Conservation (phyloP, 1,140 invertebrate species). For the Cyphomyrmex costatus region DNA sequence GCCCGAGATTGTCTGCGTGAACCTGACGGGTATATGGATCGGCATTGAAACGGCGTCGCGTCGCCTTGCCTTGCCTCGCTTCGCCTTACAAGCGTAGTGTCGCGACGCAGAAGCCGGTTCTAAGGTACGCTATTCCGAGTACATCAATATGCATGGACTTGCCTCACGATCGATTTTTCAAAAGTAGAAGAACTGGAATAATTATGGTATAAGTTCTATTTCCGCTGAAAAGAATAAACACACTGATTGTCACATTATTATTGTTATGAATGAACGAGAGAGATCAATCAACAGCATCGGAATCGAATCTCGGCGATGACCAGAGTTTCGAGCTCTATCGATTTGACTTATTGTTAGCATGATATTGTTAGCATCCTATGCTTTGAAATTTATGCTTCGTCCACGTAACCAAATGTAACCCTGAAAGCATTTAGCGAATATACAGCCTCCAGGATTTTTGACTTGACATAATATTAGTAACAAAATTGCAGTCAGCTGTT, state of each 20-base stretch:
- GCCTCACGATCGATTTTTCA: neutral
- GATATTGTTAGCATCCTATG: too few species aligned
- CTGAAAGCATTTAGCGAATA: neutral
- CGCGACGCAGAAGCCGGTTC: conserved; percentile 33
- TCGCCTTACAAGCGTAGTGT: conserved; percentile 1
- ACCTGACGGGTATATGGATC: conserved; percentile 49
- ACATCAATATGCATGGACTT: conserved; percentile 10
- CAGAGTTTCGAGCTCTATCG: neutral
- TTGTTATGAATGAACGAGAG: neutral
- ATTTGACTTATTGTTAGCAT: neutral
- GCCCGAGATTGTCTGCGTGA: conserved; percentile 38
- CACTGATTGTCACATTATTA: neutral
- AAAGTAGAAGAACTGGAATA: neutral
- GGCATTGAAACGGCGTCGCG: conserved; percentile 27
- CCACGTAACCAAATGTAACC: neutral
- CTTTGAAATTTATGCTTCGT: neutral
- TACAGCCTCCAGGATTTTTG: neutral
- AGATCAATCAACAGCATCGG: neutral
- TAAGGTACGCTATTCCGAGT: neutral
- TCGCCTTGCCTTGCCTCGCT: neutral
- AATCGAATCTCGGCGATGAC: neutral
- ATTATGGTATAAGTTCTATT: neutral
- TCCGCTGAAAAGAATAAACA: neutral
- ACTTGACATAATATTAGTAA: neutral
- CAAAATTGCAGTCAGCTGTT: neutral